Evolutionary conservation across 2,113 vertebrate species (phyloP), one percentile per base, ranked within the genome.

Genomic region (Cricetomys ansorgei): DNA sequence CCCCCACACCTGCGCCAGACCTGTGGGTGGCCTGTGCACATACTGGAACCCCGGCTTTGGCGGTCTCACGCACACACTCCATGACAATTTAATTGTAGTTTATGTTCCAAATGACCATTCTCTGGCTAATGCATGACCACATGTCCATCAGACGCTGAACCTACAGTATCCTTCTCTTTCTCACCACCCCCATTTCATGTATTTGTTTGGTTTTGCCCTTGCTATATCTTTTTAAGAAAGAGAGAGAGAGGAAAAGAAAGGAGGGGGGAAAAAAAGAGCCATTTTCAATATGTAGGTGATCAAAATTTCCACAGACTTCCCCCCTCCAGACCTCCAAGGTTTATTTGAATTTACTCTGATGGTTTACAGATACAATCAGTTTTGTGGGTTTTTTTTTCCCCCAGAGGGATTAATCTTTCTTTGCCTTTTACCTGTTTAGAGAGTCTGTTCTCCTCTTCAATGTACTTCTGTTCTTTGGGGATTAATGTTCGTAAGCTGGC

Each of bases 401-500:
- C 19, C 93, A 88, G 97, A 97, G 95, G 96, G 97, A 97, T 98
- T 97, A 98, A 95, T 96, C 89, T 98, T 97, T 96, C 97, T 97
- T 97, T 98, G 96, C 73, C 97, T 97, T 98, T 99, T 99, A 99
- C 99, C 99, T 99, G 99, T 99, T 99, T 99, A 98, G 99, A 99
- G 98, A 99, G 99, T 98, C 98, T 99, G 98, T 99, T 99, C 98
- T 99, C 99, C 97, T 99, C 99, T 98, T 99, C 99, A 92, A 99
- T 99, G 97, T 99, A 99, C 98, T 99, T 99, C 99, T 99, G 99
- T 98, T 99, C 99, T 98, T 99, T 99, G 97, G 99, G 99, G 97
- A 99, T 99, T 98, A 99, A 98, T 75, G 99, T 99, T 98, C 99
- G 98, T 97, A 99, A 98, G 98, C 99, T 99, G 98, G 99, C 99